Conservation (phyloP, 1,140 invertebrate species). For the Lasioglossum baleicum region DNA sequence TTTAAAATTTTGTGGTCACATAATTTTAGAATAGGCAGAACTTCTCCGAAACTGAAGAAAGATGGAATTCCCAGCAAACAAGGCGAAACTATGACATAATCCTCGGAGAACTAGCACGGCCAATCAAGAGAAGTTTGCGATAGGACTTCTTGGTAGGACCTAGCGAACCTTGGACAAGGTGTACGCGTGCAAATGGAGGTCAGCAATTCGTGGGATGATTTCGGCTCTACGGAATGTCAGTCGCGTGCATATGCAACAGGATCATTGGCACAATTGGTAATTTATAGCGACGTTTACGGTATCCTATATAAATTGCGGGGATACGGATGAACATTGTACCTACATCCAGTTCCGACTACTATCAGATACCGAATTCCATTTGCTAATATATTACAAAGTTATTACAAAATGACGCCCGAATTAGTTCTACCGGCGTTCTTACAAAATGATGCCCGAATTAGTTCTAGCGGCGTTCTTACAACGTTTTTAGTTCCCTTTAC, state of each 20-base stretch:
- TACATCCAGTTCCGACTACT: background rate
- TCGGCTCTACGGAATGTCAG: conserved; percentile 44
- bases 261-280: conserved; percentile 12
- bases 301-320: background rate
- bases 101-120: conserved; percentile 28
- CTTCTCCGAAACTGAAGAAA: conserved; percentile 30
- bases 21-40: background rate
- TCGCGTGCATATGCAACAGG: conserved; percentile 26
- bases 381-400: too few species aligned
- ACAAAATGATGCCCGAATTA: too few species aligned
- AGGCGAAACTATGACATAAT: conserved; percentile 17
- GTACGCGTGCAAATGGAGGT: conserved; percentile 38
- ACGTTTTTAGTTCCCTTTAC: too few species aligned
- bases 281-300: conserved; percentile 15
- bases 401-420: too few species aligned
- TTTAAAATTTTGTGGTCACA: too few species aligned
- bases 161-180: conserved; percentile 27
- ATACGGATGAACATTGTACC: background rate
- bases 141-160: conserved; percentile 42
- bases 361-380: background rate
- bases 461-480: too few species aligned
- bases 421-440: too few species aligned
- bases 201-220: conserved; percentile 65
- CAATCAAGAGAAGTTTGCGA: conserved; percentile 54
- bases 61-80: conserved; percentile 25